Percentiles rank a stretch among this genome's conserved stretches.
Evolutionary conservation across 2,113 vertebrate species (phyloP).

Genomic region (Antechinus flavipes): DNA sequence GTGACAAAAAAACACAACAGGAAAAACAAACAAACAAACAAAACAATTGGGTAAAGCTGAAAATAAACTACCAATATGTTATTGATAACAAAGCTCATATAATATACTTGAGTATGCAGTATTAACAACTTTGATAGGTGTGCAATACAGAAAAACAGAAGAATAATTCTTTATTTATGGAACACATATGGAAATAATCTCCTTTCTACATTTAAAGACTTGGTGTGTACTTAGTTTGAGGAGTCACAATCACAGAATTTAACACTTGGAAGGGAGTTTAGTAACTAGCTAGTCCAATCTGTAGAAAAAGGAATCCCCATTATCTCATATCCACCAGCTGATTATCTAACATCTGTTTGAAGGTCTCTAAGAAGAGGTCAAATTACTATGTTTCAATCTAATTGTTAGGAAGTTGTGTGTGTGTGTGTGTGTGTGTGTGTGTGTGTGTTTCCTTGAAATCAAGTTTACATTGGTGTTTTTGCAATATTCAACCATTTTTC

Average conservation of each 20-base stretch:
- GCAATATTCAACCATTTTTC: too few species aligned
- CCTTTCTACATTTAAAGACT: slow-evolving; percentile 26
- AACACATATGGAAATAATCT: slow-evolving; percentile 54
- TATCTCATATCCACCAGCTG: background rate
- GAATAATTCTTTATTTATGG: slow-evolving; percentile 48
- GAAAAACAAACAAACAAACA: background rate
- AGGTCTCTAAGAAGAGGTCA: background rate
- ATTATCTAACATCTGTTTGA: background rate
- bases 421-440: too few species aligned
- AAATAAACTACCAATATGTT: slow-evolving; percentile 46
- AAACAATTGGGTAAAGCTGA: background rate
- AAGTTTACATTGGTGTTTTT: too few species aligned
- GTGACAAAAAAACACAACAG: background rate
- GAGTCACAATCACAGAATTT: background rate
- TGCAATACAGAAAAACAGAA: slow-evolving; percentile 53
- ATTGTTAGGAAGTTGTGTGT: background rate
- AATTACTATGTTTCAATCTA: background rate
- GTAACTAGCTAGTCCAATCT: background rate
- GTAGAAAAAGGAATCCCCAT: background rate
- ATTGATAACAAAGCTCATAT: slow-evolving; percentile 43
- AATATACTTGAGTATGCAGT: slow-evolving; percentile 42
- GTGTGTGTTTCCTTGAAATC: too few species aligned
- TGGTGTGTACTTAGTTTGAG: background rate
- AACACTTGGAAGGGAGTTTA: background rate
- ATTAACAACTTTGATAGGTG: slow-evolving; percentile 17